phyloP scores from a whole-genome alignment of 2,888 invertebrate species.

The Gisinianus flammeolus region DNA sequence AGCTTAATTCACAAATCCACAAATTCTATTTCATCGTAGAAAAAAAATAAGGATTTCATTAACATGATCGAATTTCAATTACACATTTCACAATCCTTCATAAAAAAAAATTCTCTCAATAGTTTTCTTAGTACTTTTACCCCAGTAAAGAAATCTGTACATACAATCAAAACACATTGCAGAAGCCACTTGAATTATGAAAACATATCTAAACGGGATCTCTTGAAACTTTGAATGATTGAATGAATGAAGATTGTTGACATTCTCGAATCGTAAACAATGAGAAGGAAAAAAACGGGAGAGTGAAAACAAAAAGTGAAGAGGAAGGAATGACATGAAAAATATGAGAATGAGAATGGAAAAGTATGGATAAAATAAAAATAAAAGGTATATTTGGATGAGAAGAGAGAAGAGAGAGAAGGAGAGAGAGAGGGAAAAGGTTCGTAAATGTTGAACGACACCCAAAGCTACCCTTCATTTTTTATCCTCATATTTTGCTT shows the following conservation, averaged over 20 bases:
- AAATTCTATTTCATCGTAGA: too few relatives aligned
- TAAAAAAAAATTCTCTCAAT: too few relatives aligned
- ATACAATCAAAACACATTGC: not conserved
- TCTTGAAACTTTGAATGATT: not conserved
- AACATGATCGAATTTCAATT: too few relatives aligned
- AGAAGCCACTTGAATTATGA: not conserved
- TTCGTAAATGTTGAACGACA: slow-evolving; percentile 1
- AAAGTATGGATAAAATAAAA: too few relatives aligned
- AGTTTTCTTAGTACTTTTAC: too few relatives aligned
- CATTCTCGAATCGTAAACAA: slow-evolving; percentile 19
- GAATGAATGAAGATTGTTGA: slow-evolving; percentile 9
- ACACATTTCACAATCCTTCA: too few relatives aligned
- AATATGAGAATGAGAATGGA: not conserved
- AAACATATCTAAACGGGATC: not conserved
- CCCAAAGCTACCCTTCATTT: slow-evolving; percentile 28
- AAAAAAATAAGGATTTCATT: too few relatives aligned
- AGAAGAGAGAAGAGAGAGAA: not conserved
- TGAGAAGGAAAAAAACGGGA: not conserved
- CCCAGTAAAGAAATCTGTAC: too few relatives aligned
- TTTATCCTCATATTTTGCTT: slow-evolving; percentile 20
- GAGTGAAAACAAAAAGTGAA: not conserved
- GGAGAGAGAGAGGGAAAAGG: not conserved
- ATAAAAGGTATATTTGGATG: not conserved
- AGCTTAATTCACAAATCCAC: too few relatives aligned
- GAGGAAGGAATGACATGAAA: not conserved